Evolutionary conservation across 2,888 invertebrate species (phyloP).

Genomic region (Thymelicus acteon): DNA sequence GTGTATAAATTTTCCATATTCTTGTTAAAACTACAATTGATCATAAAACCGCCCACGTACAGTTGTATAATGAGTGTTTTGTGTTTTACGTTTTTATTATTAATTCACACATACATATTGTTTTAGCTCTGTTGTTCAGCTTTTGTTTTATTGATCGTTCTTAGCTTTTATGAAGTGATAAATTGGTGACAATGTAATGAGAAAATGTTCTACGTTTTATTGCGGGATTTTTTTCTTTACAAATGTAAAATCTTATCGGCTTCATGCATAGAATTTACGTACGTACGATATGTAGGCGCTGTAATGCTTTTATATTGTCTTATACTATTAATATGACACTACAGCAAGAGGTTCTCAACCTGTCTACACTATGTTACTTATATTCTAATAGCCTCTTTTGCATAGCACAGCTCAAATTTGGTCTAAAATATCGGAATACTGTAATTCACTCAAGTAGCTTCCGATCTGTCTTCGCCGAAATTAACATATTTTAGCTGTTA

Average conservation of each 20-base stretch:
- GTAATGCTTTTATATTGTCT: background rate
- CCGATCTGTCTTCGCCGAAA: too few relatives aligned
- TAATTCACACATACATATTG: conserved; percentile 34
- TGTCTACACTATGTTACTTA: too few relatives aligned
- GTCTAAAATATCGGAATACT: too few relatives aligned
- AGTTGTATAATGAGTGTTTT: conserved; percentile 23
- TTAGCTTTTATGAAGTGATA: conserved; percentile 31
- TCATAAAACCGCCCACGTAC: conserved; percentile 33
- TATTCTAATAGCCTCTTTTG: too few relatives aligned
- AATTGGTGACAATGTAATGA: conserved; percentile 25
- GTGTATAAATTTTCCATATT: conserved; percentile 25
- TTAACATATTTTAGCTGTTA: too few relatives aligned
- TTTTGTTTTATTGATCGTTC: conserved; percentile 22
- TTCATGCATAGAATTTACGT: background rate
- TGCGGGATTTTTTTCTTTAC: background rate
- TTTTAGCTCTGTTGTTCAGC: conserved; percentile 15
- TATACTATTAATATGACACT: background rate
- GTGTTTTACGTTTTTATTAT: conserved; percentile 30
- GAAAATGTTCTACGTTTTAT: conserved; percentile 2
- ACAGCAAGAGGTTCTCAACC: background rate
- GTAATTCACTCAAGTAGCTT: too few relatives aligned
- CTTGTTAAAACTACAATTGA: conserved; percentile 37
- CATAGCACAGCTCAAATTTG: too few relatives aligned
- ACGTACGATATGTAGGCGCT: background rate
- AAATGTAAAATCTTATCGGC: background rate